Base-by-base conservation (phyloP, 2,888 invertebrate species). In the Peribatodes rhomboidaria region DNA sequence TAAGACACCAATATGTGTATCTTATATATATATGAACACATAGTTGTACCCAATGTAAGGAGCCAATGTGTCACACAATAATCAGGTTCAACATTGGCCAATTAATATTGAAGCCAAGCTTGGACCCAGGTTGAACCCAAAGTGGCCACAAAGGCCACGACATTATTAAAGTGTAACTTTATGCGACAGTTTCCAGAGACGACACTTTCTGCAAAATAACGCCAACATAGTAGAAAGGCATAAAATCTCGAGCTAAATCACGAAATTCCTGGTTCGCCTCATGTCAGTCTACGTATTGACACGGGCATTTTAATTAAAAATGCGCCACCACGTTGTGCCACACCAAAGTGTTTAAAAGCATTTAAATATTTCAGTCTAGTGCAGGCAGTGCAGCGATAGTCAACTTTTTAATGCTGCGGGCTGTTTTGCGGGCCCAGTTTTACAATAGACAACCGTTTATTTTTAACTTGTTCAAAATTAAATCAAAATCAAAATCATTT, bases 281-380 rank as follows among this genome's bases (percentile, higher is more conserved):
- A 27, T 14, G 39, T 33, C n/a, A 22, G 53, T 20, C 41, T n/a
- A 44, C 37, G n/a, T 60, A 65, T 65, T 56, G 65, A 60, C 55
- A 31, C 37, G 11, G 18, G 52, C 44, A 52, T 65, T 65, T 65
- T 65, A 65, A 65, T 65, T 60, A 46, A 65, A 65, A 65, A 56
- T 33, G 10, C 33, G 42, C 27, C 42, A 27, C 55, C 18, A 56
- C n/a, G 44, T 37, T 39, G 49, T 18, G 14, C 22, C 31, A 39
- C 63, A 70, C 35, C 20, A 68, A 71, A 80, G 75, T 80, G 78
- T 79, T 80, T 75, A 79, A 79, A 78, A 79, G 76, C 76, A 76
- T 83, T 84, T 81, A 82, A 84, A 85, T 84, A 84, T 84, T 84
- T 83, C 73, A 73, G 76, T 74, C 75, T 77, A 54, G 54, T 49